Evolutionary conservation across 2,113 vertebrate species (phyloP).

Genomic region (Nematolebias whitei): DNA sequence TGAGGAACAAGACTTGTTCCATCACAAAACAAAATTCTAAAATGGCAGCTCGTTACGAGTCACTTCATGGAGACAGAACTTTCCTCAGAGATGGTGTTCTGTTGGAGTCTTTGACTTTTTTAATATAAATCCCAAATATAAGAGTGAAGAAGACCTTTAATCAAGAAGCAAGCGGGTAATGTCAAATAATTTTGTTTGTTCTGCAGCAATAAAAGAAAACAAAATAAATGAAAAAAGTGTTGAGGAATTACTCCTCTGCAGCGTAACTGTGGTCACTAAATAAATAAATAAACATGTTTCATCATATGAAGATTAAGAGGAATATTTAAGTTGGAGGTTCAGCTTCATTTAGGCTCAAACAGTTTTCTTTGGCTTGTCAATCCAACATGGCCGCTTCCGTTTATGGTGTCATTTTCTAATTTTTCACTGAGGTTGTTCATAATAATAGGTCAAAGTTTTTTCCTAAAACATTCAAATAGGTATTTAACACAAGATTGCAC

Average conservation of each 20-base stretch:
- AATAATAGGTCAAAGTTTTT: background rate
- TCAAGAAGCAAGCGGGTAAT: background rate
- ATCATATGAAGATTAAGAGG: background rate
- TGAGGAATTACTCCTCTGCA: background rate
- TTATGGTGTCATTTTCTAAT: background rate
- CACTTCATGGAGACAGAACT: background rate
- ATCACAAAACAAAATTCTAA: background rate
- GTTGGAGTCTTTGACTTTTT: background rate
- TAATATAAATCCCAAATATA: background rate
- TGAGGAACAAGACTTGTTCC: background rate
- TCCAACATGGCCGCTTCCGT: background rate
- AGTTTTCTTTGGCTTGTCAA: background rate
- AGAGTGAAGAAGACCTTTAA: background rate
- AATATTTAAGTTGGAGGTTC: background rate
- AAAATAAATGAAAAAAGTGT: too few species aligned
- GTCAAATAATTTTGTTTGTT: too few species aligned
- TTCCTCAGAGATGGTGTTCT: background rate
- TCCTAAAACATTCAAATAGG: background rate
- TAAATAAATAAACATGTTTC: background rate
- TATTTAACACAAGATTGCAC: too few species aligned
- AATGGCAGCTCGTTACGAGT: background rate
- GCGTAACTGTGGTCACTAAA: background rate
- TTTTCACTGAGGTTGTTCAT: background rate
- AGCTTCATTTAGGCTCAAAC: background rate
- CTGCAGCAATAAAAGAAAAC: too few species aligned